Evolutionary conservation across 2,888 invertebrate genomes (phyloP).

Genomic region (Teinopalpus imperialis): DNA sequence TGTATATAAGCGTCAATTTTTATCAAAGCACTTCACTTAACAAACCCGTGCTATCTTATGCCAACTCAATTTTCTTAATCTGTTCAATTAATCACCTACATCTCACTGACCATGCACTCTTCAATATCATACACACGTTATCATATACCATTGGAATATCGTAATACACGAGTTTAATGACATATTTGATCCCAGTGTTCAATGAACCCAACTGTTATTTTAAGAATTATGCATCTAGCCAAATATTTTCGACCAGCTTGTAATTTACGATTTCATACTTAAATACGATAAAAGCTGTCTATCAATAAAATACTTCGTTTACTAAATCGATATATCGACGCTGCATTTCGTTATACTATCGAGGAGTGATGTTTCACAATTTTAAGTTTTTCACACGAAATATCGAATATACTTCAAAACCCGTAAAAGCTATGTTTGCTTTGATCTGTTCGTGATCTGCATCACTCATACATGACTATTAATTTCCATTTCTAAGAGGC

Average conservation of each 20-base stretch:
- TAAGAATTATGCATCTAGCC: constrained; percentile 6
- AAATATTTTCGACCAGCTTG: constrained; percentile 10
- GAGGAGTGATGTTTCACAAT: too few relatives aligned
- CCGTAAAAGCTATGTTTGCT: neutral
- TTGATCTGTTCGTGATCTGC: neutral
- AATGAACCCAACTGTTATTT: constrained; percentile 20
- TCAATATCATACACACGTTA: neutral
- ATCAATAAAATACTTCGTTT: neutral
- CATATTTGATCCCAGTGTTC: constrained; percentile 17
- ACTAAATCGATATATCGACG: neutral
- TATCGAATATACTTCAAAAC: too few relatives aligned
- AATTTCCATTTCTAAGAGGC: constrained; percentile 6
- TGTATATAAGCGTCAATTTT: constrained; percentile 1
- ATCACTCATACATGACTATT: neutral
- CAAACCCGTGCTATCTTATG: neutral
- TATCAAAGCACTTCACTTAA: neutral
- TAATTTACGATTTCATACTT: constrained; percentile 22
- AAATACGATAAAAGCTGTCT: constrained; percentile 12
- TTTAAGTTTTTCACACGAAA: too few relatives aligned
- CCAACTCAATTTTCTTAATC: neutral
- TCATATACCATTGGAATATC: neutral
- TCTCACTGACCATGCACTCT: neutral
- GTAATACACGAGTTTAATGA: constrained; percentile 1
- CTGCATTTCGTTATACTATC: neutral
- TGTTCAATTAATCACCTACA: neutral